phyloP scores from a whole-genome alignment of 2,888 invertebrate genomes.

The Hedychridium roseum region DNA sequence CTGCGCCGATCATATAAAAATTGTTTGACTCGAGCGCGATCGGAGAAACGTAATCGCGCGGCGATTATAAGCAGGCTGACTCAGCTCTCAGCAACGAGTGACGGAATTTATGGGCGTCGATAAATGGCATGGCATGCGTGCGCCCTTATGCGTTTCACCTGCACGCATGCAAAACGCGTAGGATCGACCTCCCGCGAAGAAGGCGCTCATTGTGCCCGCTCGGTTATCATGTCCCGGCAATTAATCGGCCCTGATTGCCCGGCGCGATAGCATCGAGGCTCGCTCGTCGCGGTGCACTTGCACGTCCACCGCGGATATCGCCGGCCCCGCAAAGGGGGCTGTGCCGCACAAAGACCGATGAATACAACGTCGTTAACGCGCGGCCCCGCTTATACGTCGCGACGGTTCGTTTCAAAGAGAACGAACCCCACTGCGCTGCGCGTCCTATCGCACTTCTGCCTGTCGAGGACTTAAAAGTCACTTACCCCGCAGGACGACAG shows the following conservation, averaged over 20 bases:
- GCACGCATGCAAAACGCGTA: slow-evolving; percentile 2
- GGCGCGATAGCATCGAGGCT: slow-evolving; percentile 32
- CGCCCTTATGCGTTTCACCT: slow-evolving; percentile 11
- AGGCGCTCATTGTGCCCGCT: slow-evolving; percentile 24
- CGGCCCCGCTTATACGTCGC: slow-evolving; percentile 24
- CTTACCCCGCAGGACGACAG: no score
- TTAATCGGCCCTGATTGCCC: slow-evolving; percentile 42
- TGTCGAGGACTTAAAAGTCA: no score
- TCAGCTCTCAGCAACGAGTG: slow-evolving; percentile 9
- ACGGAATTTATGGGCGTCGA: slow-evolving; percentile 29
- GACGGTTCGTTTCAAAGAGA: no score
- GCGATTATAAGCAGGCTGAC: no score
- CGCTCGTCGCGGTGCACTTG: slow-evolving; percentile 19
- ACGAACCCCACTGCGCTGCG: no score
- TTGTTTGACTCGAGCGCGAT: no score
- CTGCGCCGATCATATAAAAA: no score
- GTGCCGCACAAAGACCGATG: slow-evolving; percentile 22
- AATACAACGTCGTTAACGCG: slow-evolving; percentile 30
- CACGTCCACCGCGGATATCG: slow-evolving; percentile 3
- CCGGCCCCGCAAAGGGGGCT: no score
- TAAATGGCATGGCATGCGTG: slow-evolving; percentile 30
- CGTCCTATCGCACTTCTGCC: no score
- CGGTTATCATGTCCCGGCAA: slow-evolving; percentile 37
- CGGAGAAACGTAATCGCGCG: no score
- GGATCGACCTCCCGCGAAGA: slow-evolving; percentile 20